These are phyloP conservation scores for Acrossocheilus fasciatus DNA, from an alignment of 2,797 vertebrate species.

Conservation along the genomic window DNA sequence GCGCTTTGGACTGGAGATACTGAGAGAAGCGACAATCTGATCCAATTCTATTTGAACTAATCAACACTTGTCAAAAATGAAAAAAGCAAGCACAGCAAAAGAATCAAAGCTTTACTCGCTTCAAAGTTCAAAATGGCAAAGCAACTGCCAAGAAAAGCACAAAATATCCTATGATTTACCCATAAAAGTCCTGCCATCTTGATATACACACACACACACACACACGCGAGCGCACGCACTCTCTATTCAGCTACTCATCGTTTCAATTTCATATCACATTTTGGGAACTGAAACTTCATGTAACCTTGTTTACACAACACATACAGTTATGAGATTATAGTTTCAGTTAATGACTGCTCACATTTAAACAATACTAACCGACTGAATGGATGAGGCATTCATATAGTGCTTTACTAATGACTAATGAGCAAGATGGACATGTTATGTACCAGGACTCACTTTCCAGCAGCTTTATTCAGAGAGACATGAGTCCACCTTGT, in stretches of 20 bases:
- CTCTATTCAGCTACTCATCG: neutral
- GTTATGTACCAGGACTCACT: conserved; percentile 37
- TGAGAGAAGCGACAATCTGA: neutral
- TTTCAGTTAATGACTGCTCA: neutral
- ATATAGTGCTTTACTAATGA: neutral
- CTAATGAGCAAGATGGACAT: neutral
- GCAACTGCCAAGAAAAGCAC: neutral
- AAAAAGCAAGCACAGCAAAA: neutral
- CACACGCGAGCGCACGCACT: too few species aligned
- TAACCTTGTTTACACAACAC: neutral
- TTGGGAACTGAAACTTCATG: conserved; percentile 8
- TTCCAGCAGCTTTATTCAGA: conserved; percentile 39
- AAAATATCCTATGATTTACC: neutral
- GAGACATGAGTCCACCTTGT: conserved; percentile 32
- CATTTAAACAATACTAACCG: neutral
- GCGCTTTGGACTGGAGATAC: neutral
- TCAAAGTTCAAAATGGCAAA: neutral
- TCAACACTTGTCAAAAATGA: conserved; percentile 3
- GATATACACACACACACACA: neutral
- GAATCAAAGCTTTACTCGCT: neutral
- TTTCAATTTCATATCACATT: neutral
- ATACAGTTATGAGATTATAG: neutral
- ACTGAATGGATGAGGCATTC: neutral
- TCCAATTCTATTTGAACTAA: neutral
- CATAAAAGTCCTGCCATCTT: neutral